These are phyloP conservation scores for Selenia dentaria DNA, from an alignment of 2,888 invertebrate species.

Conservation along the genomic window DNA sequence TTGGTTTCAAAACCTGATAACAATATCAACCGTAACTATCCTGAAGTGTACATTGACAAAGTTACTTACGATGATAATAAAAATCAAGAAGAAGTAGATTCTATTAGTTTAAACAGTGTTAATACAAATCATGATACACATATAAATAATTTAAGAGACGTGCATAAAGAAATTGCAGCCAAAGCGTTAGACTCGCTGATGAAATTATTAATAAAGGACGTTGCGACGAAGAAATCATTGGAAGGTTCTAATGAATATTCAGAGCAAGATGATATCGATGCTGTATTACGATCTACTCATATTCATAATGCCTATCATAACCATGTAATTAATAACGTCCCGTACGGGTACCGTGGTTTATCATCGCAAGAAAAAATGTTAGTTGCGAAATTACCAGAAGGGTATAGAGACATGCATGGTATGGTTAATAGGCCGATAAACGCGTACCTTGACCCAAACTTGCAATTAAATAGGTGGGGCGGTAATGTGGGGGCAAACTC, in stretches of 20 bases:
- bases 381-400: conserved; percentile 10
- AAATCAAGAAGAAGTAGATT: not conserved
- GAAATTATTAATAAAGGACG: conserved; percentile 18
- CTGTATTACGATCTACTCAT: conserved; percentile 5
- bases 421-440: conserved; percentile 5
- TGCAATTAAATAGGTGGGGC: conserved; percentile 24
- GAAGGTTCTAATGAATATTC: not conserved
- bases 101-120: not conserved
- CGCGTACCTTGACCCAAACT: conserved; percentile 14
- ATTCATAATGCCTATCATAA: conserved; percentile 9
- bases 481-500: too few relatives aligned
- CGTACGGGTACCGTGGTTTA: conserved; percentile 6
- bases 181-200: conserved; percentile 7
- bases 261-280: conserved; percentile 1
- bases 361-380: conserved; percentile 3
- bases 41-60: conserved; percentile 23
- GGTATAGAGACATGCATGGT: conserved; percentile 11
- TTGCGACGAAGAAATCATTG: conserved; percentile 7
- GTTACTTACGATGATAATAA: conserved; percentile 17
- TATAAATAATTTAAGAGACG: not conserved
- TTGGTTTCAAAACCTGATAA: conserved; percentile 2
- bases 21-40: conserved; percentile 19
- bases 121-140: not conserved
- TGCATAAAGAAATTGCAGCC: conserved; percentile 5
- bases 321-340: conserved; percentile 14